Evolutionary conservation across 2,113 vertebrate species (phyloP).

Genomic region (Pelecanoides urinatrix): DNA sequence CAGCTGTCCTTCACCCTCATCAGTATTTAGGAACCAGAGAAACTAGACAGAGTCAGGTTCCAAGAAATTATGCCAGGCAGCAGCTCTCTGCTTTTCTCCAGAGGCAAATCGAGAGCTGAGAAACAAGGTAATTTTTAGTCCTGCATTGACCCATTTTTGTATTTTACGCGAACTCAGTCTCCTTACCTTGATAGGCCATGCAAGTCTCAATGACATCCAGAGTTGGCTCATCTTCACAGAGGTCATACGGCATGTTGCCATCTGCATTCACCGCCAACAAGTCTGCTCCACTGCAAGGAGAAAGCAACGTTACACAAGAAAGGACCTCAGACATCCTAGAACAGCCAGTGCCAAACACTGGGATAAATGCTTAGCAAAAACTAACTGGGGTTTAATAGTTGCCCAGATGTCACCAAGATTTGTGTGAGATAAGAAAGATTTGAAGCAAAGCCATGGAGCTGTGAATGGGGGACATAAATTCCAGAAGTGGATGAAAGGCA

Average conservation of each 20-base stretch:
- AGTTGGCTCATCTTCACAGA: slow-evolving; percentile 95
- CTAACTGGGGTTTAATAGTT: background rate
- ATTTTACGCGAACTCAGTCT: background rate
- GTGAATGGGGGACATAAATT: background rate
- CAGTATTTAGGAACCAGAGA: background rate
- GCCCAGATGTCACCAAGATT: background rate
- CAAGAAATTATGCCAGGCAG: background rate
- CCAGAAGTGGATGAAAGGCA: background rate
- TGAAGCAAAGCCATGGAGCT: background rate
- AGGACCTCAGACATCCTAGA: background rate
- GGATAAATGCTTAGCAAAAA: background rate
- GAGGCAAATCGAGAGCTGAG: background rate
- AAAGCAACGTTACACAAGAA: background rate
- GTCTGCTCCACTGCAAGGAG: slow-evolving; percentile 85
- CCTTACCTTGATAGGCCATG: slow-evolving; percentile 94
- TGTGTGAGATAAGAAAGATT: background rate
- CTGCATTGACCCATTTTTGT: background rate
- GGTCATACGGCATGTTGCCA: slow-evolving; percentile 97
- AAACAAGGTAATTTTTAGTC: slow-evolving; percentile 12
- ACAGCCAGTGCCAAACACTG: background rate
- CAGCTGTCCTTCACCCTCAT: background rate
- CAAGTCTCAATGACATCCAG: slow-evolving; percentile 96
- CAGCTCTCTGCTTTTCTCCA: background rate
- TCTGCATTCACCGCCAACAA: slow-evolving; percentile 94
- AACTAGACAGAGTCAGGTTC: background rate